Conservation (phyloP, 2,113 vertebrate species). For the Formicarius rufipectus region DNA sequence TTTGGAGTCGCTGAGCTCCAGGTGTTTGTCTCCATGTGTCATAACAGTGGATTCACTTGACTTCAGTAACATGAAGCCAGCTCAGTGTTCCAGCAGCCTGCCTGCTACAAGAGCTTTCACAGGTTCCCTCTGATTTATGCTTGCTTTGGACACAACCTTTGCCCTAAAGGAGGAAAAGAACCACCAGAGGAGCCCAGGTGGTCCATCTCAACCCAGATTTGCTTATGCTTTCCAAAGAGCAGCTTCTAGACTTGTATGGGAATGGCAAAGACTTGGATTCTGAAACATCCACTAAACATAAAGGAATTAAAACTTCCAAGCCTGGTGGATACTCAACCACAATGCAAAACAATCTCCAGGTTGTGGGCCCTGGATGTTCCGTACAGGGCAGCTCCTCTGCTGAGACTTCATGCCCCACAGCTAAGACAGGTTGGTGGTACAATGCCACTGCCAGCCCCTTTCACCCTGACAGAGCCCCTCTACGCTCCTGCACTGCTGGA, state of each 20-base stretch:
- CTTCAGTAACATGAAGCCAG: background rate
- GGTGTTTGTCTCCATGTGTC: background rate
- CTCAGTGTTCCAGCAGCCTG: background rate
- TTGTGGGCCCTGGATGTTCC: background rate
- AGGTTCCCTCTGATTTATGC: background rate
- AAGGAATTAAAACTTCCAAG: background rate
- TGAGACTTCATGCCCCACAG: background rate
- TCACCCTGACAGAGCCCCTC: background rate
- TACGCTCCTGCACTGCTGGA: fast-evolving
- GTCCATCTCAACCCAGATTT: background rate
- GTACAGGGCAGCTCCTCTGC: background rate
- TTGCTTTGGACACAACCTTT: background rate
- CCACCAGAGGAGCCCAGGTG: background rate
- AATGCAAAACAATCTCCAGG: background rate
- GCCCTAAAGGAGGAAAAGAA: background rate
- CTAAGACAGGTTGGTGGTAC: background rate
- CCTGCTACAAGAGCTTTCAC: background rate
- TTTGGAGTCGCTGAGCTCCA: background rate
- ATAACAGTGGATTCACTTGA: background rate
- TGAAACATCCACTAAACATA: background rate
- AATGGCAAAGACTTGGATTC: background rate
- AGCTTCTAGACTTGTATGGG: background rate
- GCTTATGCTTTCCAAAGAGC: background rate
- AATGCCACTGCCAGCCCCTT: background rate
- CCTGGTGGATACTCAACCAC: background rate